A percentile compares a stretch with the other conserved stretches of the same genome.
Conservation (phyloP, 2,797 vertebrate species). For the Intellagama lesueurii region DNA sequence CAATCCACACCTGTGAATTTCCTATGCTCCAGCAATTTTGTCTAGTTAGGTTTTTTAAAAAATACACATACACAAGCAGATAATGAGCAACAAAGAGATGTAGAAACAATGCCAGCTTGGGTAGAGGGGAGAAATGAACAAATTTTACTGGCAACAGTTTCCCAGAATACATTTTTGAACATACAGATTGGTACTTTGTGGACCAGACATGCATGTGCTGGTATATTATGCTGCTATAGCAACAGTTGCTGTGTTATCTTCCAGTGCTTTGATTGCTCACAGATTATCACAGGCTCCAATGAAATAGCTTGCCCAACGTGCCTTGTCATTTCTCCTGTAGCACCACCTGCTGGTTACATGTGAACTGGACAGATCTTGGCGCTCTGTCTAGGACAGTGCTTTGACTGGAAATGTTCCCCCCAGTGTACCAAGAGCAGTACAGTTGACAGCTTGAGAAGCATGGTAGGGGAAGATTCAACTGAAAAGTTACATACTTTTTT, state of each 20-base stretch:
- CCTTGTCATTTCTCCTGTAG: neutral
- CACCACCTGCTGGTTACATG: neutral
- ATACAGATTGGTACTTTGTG: neutral
- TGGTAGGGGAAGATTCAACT: too few relatives aligned
- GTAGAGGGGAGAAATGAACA: neutral
- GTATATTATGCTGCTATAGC: neutral
- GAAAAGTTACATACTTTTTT: too few relatives aligned
- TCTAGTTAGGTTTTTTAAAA: too few relatives aligned
- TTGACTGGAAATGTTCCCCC: too few relatives aligned
- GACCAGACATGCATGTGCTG: neutral
- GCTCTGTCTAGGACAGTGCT: neutral
- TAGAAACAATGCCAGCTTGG: neutral
- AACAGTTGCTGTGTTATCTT: neutral
- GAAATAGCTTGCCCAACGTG: neutral
- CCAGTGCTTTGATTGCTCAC: neutral
- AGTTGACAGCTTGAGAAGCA: too few relatives aligned
- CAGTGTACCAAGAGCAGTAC: too few relatives aligned
- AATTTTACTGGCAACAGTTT: neutral
- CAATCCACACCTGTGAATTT: too few relatives aligned
- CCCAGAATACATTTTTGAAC: neutral
- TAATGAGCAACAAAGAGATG: neutral
- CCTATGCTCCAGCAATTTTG: too few relatives aligned
- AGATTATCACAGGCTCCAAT: neutral
- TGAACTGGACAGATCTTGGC: neutral
- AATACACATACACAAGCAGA: too few relatives aligned